These are phyloP conservation scores for Reticulitermes lucifugus DNA, from an alignment of 2,888 invertebrate genomes.

Conservation along the genomic window DNA sequence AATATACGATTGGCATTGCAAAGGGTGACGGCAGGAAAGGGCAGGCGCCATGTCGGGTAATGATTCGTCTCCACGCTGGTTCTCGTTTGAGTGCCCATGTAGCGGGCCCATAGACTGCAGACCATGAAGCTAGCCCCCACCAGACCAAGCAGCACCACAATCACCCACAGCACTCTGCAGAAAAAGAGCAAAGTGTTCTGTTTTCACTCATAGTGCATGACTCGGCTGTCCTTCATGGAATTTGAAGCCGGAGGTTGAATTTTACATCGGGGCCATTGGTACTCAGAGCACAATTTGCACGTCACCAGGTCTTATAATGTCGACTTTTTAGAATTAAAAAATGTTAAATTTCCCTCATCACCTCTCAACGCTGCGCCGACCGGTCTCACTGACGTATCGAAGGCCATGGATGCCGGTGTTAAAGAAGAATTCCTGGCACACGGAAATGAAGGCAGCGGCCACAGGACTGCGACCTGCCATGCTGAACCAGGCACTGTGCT, in stretches of 20 bases:
- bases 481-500: not conserved
- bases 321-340: not conserved
- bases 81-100: slow-evolving; percentile 46
- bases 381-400: slow-evolving; percentile 49
- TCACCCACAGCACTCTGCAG: slow-evolving; percentile 49
- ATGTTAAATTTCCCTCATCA: not conserved
- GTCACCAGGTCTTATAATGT: not conserved
- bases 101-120: slow-evolving; percentile 47
- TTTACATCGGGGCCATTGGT: not conserved
- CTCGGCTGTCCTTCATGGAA: not conserved
- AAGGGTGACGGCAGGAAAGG: slow-evolving; percentile 53
- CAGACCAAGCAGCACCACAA: slow-evolving; percentile 48
- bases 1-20: slow-evolving; percentile 52
- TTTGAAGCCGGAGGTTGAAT: not conserved
- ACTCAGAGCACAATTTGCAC: not conserved
- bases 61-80: slow-evolving; percentile 51
- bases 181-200: too few species aligned
- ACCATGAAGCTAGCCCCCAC: slow-evolving; percentile 49
- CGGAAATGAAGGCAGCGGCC: slow-evolving; percentile 31
- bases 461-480: not conserved
- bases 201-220: too few species aligned
- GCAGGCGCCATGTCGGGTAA: slow-evolving; percentile 48
- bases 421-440: slow-evolving; percentile 47
- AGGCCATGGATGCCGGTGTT: slow-evolving; percentile 52
- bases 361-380: slow-evolving; percentile 48